Evolutionary conservation across 2,888 invertebrate genomes (phyloP).

Genomic region (Trichogramma evanescens): DNA sequence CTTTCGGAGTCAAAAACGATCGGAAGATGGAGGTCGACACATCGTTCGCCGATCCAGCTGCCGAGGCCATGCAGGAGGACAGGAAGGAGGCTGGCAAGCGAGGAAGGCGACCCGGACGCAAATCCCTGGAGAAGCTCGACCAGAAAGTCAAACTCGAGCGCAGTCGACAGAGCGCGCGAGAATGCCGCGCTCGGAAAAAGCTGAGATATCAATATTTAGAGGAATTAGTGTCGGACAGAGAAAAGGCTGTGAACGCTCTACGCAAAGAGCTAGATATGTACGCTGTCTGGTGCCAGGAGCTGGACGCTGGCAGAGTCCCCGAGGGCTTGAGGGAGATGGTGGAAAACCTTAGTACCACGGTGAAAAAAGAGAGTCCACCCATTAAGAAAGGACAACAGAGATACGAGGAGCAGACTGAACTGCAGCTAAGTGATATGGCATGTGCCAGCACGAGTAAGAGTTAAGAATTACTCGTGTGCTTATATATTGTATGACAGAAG

Average conservation of each 20-base stretch:
- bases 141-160: slow-evolving; percentile 92
- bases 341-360: slow-evolving; percentile 58
- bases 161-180: slow-evolving; percentile 93
- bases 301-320: slow-evolving; percentile 74
- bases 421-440: too few relatives aligned
- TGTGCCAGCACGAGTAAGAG: too few relatives aligned
- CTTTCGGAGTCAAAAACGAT: too few relatives aligned
- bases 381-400: too few relatives aligned
- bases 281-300: slow-evolving; percentile 70
- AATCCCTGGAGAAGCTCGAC: slow-evolving; percentile 83
- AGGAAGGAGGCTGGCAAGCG: slow-evolving; percentile 79
- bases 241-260: slow-evolving; percentile 82
- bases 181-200: slow-evolving; percentile 94
- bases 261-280: slow-evolving; percentile 87
- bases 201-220: slow-evolving; percentile 94
- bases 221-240: slow-evolving; percentile 87
- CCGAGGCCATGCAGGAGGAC: slow-evolving; percentile 52
- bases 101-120: slow-evolving; percentile 82
- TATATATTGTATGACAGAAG: too few relatives aligned
- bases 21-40: too few relatives aligned
- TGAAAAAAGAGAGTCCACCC: slow-evolving; percentile 7
- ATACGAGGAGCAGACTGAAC: too few relatives aligned
- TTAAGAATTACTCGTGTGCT: too few relatives aligned
- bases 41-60: too few relatives aligned
- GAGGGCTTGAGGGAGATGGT: slow-evolving; percentile 71